Base-by-base conservation (phyloP, 1,140 invertebrate genomes). In the Andrena cerasifolii region DNA sequence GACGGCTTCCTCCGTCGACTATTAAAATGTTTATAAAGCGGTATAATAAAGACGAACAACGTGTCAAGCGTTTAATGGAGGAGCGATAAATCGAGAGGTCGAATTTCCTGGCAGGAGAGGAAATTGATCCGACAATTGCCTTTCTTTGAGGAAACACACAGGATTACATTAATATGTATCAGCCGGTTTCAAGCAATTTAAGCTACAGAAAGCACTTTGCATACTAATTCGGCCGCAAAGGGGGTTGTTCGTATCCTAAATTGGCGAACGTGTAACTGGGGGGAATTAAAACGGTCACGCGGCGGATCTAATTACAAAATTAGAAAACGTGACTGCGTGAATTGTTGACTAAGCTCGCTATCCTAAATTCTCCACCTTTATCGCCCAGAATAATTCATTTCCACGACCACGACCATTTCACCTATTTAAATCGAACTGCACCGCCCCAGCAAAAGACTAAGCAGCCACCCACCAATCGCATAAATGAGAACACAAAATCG, bases 141-240 rank as follows among this genome's bases (percentile, higher is more conserved):
- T 66, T 76, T 76, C 73, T 76, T 76, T 68, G 73, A 76, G 73
- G 73, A 59, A 68, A 76, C 53, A 68, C 63, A 58, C 73, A 47
- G 73, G 58, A 68, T 68, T 36, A 16, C 73, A 76, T 76, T 76
- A 76, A 76, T 76, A 76, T 76, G 73, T 43, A 76, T 68, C 53
- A 76, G 73, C 73, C 28, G 65, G 73, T 76, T 76, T 76, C 40
- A 76, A 76, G 63, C 54, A 76, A 76, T 76, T 76, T 76, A 76
- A 76, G 63, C 63, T 40, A 43, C 63, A 47, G 65, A 59, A 76
- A 58, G 63, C 73, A 68, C 63, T 76, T 76, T 76, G 73, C 73
- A 76, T 76, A 76, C 63, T 53, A 76, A 76, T 76, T 68, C 63
- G 16, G 40, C 36, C 73, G 36, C 73, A 66, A 61, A 68, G 58